These are phyloP conservation scores for Hemicentrotus pulcherrimus DNA, from an alignment of 35 echinoderm and acorn worm genomes.

Conservation along the genomic window DNA sequence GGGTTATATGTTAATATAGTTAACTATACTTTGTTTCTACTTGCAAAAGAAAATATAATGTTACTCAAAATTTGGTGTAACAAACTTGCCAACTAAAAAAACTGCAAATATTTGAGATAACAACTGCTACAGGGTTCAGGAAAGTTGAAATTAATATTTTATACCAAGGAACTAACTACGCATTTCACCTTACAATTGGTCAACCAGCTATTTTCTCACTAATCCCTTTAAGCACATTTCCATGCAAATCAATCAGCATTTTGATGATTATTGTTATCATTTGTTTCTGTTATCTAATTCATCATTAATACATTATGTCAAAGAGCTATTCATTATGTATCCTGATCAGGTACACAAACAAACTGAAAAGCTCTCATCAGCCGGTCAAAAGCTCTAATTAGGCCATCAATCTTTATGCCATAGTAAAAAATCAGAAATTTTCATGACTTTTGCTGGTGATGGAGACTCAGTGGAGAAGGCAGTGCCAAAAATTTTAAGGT, in stretches of 20 bases:
- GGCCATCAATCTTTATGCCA: background rate
- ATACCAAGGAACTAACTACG: too few relatives aligned
- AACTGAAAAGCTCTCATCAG: too few relatives aligned
- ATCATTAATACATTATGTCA: background rate
- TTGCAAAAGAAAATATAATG: background rate
- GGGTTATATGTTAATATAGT: background rate
- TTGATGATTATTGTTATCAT: background rate
- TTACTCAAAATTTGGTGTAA: background rate
- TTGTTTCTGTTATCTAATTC: background rate
- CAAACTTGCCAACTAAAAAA: background rate
- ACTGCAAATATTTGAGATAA: too few relatives aligned
- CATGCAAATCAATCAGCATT: background rate
- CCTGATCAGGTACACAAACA: background rate
- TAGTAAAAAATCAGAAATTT: background rate
- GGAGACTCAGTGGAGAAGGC: background rate
- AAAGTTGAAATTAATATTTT: too few relatives aligned
- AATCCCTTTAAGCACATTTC: background rate
- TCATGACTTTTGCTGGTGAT: background rate
- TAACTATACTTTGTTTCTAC: background rate
- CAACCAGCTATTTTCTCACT: background rate
- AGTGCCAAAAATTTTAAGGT: too few relatives aligned
- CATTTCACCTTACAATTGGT: too few relatives aligned
- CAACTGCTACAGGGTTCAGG: too few relatives aligned
- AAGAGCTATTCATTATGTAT: background rate
- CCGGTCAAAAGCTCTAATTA: background rate